Conservation (phyloP, 2,888 invertebrate species). For the Pseudococcus longispinus region DNA sequence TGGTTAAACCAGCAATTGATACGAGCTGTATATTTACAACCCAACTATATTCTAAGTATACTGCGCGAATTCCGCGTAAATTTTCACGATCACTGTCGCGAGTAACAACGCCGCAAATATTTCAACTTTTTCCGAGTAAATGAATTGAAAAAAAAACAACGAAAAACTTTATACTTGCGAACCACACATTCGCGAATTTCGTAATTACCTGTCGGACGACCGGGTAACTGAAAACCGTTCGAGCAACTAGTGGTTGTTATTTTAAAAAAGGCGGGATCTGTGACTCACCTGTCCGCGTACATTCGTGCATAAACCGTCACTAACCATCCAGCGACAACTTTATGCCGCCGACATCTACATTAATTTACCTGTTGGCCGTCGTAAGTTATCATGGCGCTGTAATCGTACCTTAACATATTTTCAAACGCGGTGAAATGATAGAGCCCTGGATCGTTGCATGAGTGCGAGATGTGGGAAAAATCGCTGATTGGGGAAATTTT, state of each 20-base stretch:
- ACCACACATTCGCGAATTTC: constrained; percentile 25
- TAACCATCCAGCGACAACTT: constrained; percentile 54
- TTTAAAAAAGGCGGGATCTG: constrained; percentile 55
- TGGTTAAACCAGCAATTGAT: not conserved
- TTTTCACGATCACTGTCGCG: constrained; percentile 18
- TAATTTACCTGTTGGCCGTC: constrained; percentile 56
- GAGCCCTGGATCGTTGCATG: not conserved
- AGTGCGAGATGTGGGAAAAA: not conserved
- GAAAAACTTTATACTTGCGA: constrained; percentile 25
- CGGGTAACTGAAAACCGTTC: constrained; percentile 46
- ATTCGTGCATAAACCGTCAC: constrained; percentile 56
- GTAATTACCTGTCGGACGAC: constrained; percentile 40
- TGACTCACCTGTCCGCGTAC: constrained; percentile 56
- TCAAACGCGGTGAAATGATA: not conserved
- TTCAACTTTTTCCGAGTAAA: not conserved
- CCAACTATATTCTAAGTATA: no score
- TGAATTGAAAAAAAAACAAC: not conserved
- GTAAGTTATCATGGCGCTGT: constrained; percentile 49
- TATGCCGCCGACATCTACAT: constrained; percentile 51
- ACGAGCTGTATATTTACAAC: not conserved
- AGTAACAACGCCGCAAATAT: not conserved
- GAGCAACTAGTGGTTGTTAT: constrained; percentile 49
- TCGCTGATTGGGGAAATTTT: no score
- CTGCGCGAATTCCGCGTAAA: not conserved
- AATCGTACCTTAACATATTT: constrained; percentile 41